Evolutionary conservation across 1,140 invertebrate genomes (phyloP), one percentile per base, ranked within the genome.

Genomic region (Drosophila bifasciata): DNA sequence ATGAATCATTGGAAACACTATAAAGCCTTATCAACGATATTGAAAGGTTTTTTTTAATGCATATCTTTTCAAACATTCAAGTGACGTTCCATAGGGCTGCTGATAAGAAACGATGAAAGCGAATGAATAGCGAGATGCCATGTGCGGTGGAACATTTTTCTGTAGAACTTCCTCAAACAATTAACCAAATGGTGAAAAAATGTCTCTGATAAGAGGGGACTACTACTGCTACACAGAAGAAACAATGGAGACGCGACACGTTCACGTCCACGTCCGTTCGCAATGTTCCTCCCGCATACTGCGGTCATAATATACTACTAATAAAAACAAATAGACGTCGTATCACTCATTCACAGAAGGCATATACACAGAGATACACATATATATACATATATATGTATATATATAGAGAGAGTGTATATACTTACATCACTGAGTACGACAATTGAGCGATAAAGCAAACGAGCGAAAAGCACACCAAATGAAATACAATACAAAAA

Each of bases 81-180:
- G 56, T 78, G 79, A 75, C 79, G 69, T 59, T 64, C 32, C 32
- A 4, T 40, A 13, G 9, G 39, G 6, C n/a, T 32, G 6, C n/a
- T 32, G 79, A 81, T 81, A 81, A 83, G 69, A 44, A 32, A 19
- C 28, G 13, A 45, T 19, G 17, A 36, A 61, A 40, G 9, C 44
- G 11, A n/a, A 43, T 15, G 9, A 44, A 16, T 7, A 19, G 40
- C 1, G 13, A 40, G n/a, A n/a, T n/a, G n/a, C n/a, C n/a, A 32
- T 21, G 16, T 15, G 16, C 16, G 32, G 23, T 36, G 40, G 39
- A 44, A 4, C n/a, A 15, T 28, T 53, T 53, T 68, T 41, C 15
- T 5, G 46, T 41, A 67, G 57, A 56, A 89, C 73, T 86, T 88
- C 83, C 81, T 83, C 50, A 71, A 77, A 74, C 63, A 88, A 88